Percentiles rank a stretch among this genome's conserved stretches.
phyloP scores from a whole-genome alignment of 2,888 invertebrate species.

The Drosophila peninsularis region DNA sequence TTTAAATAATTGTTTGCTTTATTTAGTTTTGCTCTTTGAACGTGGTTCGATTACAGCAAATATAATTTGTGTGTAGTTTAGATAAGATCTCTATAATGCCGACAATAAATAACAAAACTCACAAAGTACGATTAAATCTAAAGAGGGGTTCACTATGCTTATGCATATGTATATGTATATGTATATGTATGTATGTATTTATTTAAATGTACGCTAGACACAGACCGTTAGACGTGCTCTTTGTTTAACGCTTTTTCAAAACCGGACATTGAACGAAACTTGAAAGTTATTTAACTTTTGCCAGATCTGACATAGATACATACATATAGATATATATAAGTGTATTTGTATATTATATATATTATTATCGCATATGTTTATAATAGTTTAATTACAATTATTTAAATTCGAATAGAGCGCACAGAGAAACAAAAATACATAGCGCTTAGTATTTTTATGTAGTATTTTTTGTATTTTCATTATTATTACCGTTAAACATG shows the following conservation, averaged over 20 bases:
- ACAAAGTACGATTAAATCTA: constrained; percentile 75
- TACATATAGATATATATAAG: constrained; percentile 20
- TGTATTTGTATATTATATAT: constrained; percentile 46
- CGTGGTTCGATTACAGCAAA: constrained; percentile 74
- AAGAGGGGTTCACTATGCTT: constrained; percentile 44
- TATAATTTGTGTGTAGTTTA: constrained; percentile 74
- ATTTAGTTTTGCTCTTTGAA: constrained; percentile 76
- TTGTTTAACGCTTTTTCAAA: constrained; percentile 29
- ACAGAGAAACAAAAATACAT: constrained; percentile 58
- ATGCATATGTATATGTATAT: constrained; percentile 17
- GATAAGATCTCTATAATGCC: constrained; percentile 76
- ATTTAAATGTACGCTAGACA: constrained; percentile 34
- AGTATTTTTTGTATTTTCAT: constrained; percentile 5
- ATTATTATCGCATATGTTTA: constrained; percentile 54
- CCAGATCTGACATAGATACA: constrained; percentile 37
- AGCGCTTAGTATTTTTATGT: constrained; percentile 68
- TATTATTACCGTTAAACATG: constrained; percentile 29
- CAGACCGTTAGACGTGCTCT: constrained; percentile 62
- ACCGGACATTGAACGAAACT: constrained; percentile 45
- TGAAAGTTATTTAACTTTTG: constrained; percentile 30
- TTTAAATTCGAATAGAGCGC: constrained; percentile 77
- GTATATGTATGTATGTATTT: constrained; percentile 14
- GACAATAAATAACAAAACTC: constrained; percentile 81
- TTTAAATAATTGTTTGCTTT: constrained; percentile 67
- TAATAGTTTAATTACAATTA: constrained; percentile 67